phyloP scores from a whole-genome alignment of 2,888 invertebrate genomes.

The Lymantria dispar region DNA sequence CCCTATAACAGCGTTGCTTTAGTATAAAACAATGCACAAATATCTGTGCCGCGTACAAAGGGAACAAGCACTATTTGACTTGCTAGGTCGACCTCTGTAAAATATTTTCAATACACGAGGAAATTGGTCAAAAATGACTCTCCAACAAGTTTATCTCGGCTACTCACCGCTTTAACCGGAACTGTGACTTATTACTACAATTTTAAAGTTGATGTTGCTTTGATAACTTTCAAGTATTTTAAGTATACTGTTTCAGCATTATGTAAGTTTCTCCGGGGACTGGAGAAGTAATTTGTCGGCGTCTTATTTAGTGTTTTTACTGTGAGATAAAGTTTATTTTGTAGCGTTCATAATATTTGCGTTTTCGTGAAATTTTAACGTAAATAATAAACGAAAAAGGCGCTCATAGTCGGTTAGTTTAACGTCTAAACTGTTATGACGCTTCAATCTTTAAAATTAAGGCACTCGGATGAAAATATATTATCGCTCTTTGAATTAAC shows the following conservation, averaged over 20 bases:
- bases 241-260: slow-evolving; percentile 50
- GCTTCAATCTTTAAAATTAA: no score
- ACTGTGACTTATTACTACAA: slow-evolving; percentile 30
- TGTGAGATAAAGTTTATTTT: slow-evolving; percentile 29
- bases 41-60: slow-evolving; percentile 31
- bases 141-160: slow-evolving; percentile 62
- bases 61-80: slow-evolving; percentile 41
- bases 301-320: slow-evolving; percentile 37
- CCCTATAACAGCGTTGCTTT: slow-evolving; percentile 23
- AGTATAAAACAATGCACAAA: slow-evolving; percentile 32
- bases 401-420: not conserved
- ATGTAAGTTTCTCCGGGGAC: slow-evolving; percentile 44
- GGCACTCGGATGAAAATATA: no score
- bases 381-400: not conserved
- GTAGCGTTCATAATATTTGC: not conserved
- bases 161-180: slow-evolving; percentile 25
- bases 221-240: slow-evolving; percentile 36
- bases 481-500: no score
- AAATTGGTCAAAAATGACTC: slow-evolving; percentile 73
- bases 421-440: not conserved
- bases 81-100: slow-evolving; percentile 52
- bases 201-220: slow-evolving; percentile 44
- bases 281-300: slow-evolving; percentile 39
- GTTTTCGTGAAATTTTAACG: not conserved
- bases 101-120: slow-evolving; percentile 69